Base-by-base conservation (phyloP, 2,113 vertebrate species). In the Oncorhynchus clarkii region DNA sequence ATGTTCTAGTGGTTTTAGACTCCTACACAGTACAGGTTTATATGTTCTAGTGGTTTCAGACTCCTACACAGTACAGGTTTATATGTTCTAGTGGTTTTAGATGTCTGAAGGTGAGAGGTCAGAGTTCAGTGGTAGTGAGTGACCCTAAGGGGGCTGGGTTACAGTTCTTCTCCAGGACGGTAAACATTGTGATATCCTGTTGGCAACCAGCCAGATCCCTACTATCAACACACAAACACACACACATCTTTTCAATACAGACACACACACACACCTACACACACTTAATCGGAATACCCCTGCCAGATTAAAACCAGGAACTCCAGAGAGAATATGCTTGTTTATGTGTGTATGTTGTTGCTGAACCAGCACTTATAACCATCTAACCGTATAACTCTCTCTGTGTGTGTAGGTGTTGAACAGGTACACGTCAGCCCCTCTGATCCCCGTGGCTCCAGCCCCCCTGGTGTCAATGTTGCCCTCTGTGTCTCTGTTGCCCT, bases 381-480 rank as follows among this genome's bases (percentile, higher is more conserved):
- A 22, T 26, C 2, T 22, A 62, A 62, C 59, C n/a, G 4, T 22
- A 22, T 70, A 75, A 16, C 14, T 70, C 31, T 70, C n/a, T 49
- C 1, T 49, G 68, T 49, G 39, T 24, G 67, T 70, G 66, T 84
- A 99, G 97, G 97, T 99, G 57, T 91, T 99, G 75, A 99, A 99
- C 89, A 92, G 96, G 66, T 97, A 98, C 14, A 95, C 95, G 39
- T 96, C 97, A 0, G 94, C 95, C 0, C 95, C 97, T 18, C 93
- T 99, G 26, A 97, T 98, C 78, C 89, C 96, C 0, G 45, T 94
- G 90, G 80, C 95, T 82, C 80, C 96, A 80, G 72, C 91, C 48
- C 97, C 96, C 1, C 89, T 98, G 86, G 89, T 97, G 60, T 94
- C 95, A 0, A 72, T 96, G 68, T 87, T 98, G 18, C 95, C 97